Conservation (phyloP, 2,797 vertebrate genomes). For the Trichosurus vulpecula region DNA sequence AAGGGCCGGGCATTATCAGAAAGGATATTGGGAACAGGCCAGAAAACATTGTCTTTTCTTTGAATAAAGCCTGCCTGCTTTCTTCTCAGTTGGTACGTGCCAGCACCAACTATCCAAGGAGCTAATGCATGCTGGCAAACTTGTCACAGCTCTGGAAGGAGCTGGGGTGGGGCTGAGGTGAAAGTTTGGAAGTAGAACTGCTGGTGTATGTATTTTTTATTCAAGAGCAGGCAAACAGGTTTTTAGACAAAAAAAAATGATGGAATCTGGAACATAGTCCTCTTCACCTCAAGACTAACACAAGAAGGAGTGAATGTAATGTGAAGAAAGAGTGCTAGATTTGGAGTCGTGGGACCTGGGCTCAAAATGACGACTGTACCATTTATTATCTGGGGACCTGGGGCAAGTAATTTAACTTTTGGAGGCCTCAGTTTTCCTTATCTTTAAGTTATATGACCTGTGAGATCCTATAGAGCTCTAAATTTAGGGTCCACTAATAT, state of each 20-base stretch:
- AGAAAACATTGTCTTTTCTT: not conserved
- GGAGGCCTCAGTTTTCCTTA: not conserved
- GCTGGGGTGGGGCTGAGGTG: not conserved
- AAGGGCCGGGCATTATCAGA: not conserved
- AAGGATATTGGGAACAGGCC: not conserved
- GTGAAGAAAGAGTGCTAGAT: not conserved
- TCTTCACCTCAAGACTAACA: not conserved
- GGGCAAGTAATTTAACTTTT: not conserved
- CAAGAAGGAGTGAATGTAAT: not conserved
- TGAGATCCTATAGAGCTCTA: not conserved
- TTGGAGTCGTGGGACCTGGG: not conserved
- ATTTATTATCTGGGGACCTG: not conserved
- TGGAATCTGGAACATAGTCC: not conserved
- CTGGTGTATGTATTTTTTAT: not conserved
- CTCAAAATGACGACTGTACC: not conserved
- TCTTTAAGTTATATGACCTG: not conserved
- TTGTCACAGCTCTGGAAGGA: not conserved
- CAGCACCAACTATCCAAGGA: not conserved
- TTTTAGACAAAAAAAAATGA: not conserved
- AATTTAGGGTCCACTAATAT: not conserved
- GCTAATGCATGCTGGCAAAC: not conserved
- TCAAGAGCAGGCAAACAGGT: not conserved
- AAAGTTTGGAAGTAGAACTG: not conserved
- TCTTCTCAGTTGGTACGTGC: not conserved
- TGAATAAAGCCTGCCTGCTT: not conserved